phyloP scores from a whole-genome alignment of 2,888 invertebrate genomes.

The Philonicus albiceps region DNA sequence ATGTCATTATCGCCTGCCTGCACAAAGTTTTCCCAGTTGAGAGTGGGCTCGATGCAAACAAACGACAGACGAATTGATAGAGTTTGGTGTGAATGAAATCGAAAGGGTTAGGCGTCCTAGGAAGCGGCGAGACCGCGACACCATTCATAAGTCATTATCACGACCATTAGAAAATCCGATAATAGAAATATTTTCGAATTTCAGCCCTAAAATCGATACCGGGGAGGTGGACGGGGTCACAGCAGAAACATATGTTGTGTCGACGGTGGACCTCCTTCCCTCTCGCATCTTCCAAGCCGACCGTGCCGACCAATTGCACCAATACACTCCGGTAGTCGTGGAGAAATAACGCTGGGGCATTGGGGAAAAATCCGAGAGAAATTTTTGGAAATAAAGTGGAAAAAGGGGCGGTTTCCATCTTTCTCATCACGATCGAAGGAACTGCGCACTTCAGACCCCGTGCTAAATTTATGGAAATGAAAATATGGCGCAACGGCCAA shows the following conservation, averaged over 20 bases:
- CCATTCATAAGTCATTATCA: constrained; percentile 45
- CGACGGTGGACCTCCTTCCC: not conserved
- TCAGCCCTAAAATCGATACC: constrained; percentile 18
- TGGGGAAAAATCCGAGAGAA: constrained; percentile 30
- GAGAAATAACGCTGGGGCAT: not conserved
- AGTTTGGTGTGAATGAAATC: constrained; percentile 45
- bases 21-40: constrained; percentile 22
- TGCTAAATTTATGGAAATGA: constrained; percentile 19
- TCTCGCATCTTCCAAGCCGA: not conserved
- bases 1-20: constrained; percentile 43
- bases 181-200: constrained; percentile 31
- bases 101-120: constrained; percentile 40
- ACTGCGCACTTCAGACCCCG: constrained; percentile 10
- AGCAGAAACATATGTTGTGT: not conserved
- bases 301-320: constrained; percentile 1
- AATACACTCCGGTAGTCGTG: constrained; percentile 12
- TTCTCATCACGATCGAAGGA: not conserved
- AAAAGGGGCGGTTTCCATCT: constrained; percentile 27
- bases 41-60: constrained; percentile 41
- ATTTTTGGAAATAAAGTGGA: not conserved
- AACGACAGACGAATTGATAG: constrained; percentile 46
- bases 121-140: constrained; percentile 13
- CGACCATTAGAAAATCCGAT: constrained; percentile 42
- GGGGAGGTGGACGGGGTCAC: not conserved
- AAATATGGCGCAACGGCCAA: constrained; percentile 22